These are phyloP conservation scores for Lordiphosa clarofinis DNA, from an alignment of 1,140 invertebrate species.

Conservation along the genomic window DNA sequence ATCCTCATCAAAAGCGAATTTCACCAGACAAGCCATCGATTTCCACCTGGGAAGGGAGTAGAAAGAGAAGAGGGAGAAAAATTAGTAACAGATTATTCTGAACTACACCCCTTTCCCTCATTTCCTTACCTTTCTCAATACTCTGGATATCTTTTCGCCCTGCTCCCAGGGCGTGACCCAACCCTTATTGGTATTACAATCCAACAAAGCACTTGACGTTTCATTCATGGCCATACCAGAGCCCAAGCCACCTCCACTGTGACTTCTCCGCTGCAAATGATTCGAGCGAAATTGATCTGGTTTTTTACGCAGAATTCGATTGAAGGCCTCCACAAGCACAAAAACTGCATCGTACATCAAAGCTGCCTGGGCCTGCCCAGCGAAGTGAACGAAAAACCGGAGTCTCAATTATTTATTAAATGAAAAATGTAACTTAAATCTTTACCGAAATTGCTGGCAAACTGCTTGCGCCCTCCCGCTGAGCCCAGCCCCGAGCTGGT, in stretches of 20 bases:
- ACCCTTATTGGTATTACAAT: slow-evolving; percentile 88
- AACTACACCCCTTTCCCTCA: no score
- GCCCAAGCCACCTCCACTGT: slow-evolving; percentile 47
- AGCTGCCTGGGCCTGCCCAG: slow-evolving; percentile 88
- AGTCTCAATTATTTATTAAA: slow-evolving; percentile 2
- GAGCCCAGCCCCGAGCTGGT: slow-evolving; percentile 68
- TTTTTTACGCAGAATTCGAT: slow-evolving; percentile 90
- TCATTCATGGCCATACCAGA: slow-evolving; percentile 43
- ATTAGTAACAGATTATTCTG: no score
- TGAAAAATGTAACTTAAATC: not conserved
- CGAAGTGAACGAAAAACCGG: not conserved
- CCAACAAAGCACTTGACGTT: slow-evolving; percentile 81
- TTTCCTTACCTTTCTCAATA: slow-evolving; percentile 90
- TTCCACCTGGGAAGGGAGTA: slow-evolving; percentile 86
- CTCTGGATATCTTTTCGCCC: slow-evolving; percentile 91
- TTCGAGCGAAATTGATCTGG: slow-evolving; percentile 86
- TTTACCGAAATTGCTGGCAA: slow-evolving; percentile 88
- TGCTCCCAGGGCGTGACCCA: slow-evolving; percentile 92
- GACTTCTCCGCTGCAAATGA: slow-evolving; percentile 82
- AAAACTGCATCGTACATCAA: slow-evolving; percentile 95
- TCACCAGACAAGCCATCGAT: slow-evolving; percentile 95
- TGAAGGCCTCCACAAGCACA: slow-evolving; percentile 94
- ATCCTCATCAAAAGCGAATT: slow-evolving; percentile 91
- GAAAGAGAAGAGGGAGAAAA: not conserved
- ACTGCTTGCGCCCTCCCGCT: slow-evolving; percentile 83